phyloP scores from a whole-genome alignment of 1,140 invertebrate genomes.

The Glomeris maerens region DNA sequence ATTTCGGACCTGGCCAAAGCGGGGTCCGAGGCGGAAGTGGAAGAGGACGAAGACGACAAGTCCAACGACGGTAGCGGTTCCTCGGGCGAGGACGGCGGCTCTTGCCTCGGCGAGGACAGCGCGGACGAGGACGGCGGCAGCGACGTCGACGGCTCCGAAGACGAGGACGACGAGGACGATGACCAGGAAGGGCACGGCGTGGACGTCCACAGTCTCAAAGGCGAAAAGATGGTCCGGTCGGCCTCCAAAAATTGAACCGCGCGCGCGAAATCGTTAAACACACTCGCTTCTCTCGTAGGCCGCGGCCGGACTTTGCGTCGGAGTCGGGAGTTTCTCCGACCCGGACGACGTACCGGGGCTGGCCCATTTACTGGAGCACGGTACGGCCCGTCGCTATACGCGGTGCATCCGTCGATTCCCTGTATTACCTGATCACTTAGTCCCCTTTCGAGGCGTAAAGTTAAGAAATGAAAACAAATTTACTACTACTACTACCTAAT shows the following conservation, averaged over 20 bases:
- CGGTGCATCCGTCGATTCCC: too few relatives aligned
- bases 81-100: constrained; percentile 5
- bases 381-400: too few relatives aligned
- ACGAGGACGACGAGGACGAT: constrained; percentile 12
- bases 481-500: too few relatives aligned
- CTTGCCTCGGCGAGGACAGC: constrained; percentile 7
- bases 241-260: constrained; percentile 13
- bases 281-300: constrained; percentile 20
- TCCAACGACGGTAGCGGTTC: neutral
- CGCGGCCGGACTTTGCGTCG: constrained; percentile 34
- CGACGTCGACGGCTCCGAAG: constrained; percentile 14
- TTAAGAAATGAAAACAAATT: too few relatives aligned
- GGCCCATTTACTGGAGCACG: constrained; percentile 90
- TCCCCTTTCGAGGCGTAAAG: too few relatives aligned
- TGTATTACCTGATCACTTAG: too few relatives aligned
- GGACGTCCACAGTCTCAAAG: constrained; percentile 11
- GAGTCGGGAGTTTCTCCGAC: constrained; percentile 36
- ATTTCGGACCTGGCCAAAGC: constrained; percentile 34
- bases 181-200: constrained; percentile 8
- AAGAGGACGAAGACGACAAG: constrained; percentile 10
- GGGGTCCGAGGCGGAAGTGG: constrained; percentile 15
- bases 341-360: constrained; percentile 65
- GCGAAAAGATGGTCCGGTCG: constrained; percentile 10
- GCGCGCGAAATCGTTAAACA: neutral
- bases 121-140: constrained; percentile 15